A percentile compares a stretch with the other conserved stretches of the same genome.
phyloP scores from a whole-genome alignment of 2,797 vertebrate genomes.

The Enteromius viviparus region DNA sequence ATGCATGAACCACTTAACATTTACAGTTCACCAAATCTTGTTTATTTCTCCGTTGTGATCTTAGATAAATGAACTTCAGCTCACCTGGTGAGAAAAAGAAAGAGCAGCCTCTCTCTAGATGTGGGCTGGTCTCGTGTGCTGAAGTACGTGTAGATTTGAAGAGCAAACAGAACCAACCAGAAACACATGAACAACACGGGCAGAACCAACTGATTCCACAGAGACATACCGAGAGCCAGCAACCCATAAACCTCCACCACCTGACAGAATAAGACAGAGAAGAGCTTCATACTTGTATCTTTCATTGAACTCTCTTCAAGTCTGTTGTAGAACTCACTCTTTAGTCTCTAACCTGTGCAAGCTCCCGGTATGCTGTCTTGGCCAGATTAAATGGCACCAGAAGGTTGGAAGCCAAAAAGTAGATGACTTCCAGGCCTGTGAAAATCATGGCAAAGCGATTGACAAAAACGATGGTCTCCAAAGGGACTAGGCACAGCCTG shows the following conservation, averaged over 20 bases:
- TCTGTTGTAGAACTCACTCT: neutral
- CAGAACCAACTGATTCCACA: conserved; percentile 99
- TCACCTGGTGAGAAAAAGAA: conserved; percentile 96
- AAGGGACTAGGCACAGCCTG: conserved; percentile 92
- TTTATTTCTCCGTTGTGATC: neutral
- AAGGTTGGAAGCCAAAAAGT: conserved; percentile 95
- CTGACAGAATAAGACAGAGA: conserved; percentile 68
- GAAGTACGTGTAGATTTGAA: conserved; percentile 98
- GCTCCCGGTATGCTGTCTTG: conserved; percentile 94
- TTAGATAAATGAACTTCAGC: neutral
- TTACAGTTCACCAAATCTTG: neutral
- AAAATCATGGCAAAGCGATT: conserved; percentile 99
- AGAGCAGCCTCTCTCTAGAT: conserved; percentile 94
- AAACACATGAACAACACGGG: conserved; percentile 99
- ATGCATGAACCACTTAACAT: neutral
- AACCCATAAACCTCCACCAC: conserved; percentile 97
- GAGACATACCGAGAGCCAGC: conserved; percentile 95
- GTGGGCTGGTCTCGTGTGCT: conserved; percentile 96
- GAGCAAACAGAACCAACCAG: conserved; percentile 95
- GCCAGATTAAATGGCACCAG: conserved; percentile 98
- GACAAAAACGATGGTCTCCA: conserved; percentile 96
- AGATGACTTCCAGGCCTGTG: conserved; percentile 96
- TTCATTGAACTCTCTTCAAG: neutral
- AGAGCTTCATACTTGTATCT: neutral
- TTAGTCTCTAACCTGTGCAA: conserved; percentile 86